phyloP scores from a whole-genome alignment of 1,140 invertebrate genomes.

The Drosophila rhopaloa region DNA sequence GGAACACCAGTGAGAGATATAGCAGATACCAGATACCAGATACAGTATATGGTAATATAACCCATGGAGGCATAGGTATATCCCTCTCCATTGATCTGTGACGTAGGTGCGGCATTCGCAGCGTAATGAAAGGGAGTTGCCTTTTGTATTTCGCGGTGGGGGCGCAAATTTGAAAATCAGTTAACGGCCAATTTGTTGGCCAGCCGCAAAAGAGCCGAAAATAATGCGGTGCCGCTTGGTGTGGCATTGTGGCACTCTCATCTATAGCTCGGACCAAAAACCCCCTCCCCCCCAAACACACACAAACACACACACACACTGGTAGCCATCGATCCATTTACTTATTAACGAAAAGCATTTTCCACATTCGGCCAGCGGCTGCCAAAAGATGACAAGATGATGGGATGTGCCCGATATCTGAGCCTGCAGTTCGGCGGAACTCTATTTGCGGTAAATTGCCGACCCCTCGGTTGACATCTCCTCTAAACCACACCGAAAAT shows the following conservation, averaged over 20 bases:
- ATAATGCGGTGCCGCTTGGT: constrained; percentile 74
- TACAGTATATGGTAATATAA: background rate
- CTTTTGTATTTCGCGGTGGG: constrained; percentile 11
- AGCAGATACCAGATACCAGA: constrained; percentile 4
- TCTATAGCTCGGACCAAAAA: too few relatives aligned
- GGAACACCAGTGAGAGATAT: constrained; percentile 3
- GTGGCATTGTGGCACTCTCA: constrained; percentile 60
- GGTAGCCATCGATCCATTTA: constrained; percentile 48
- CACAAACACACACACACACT: background rate
- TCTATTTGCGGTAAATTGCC: constrained; percentile 46
- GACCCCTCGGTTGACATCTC: background rate
- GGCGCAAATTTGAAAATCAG: constrained; percentile 77
- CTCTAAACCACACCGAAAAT: constrained; percentile 1
- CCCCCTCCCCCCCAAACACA: background rate
- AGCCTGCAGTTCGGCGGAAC: constrained; percentile 35
- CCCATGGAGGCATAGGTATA: background rate
- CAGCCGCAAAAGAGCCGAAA: constrained; percentile 66
- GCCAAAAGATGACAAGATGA: constrained; percentile 50
- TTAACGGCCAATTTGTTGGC: constrained; percentile 76
- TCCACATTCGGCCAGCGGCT: constrained; percentile 26
- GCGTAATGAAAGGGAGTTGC: constrained; percentile 11
- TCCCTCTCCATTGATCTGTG: constrained; percentile 42
- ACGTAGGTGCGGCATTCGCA: constrained; percentile 62
- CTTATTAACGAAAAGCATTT: constrained; percentile 50
- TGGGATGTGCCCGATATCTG: constrained; percentile 41